Evolutionary conservation across 2,113 vertebrate species (phyloP).

Genomic region (Phocoena sinus): DNA sequence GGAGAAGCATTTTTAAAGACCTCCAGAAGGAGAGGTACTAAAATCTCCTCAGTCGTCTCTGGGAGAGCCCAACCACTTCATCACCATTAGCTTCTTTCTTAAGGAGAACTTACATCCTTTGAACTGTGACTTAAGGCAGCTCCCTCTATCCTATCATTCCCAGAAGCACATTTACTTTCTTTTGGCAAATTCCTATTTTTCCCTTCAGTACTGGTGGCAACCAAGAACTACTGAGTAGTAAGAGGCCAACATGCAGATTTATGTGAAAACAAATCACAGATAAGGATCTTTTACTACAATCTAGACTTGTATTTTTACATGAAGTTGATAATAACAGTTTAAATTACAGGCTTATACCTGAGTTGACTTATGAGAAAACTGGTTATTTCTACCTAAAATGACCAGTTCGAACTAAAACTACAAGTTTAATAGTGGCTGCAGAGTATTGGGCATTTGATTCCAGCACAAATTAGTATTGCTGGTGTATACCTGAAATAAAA

Average conservation of each 20-base stretch:
- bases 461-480: background rate
- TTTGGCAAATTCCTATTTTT: conserved; percentile 23
- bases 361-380: background rate
- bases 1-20: background rate
- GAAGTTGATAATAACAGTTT: background rate
- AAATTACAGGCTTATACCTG: background rate
- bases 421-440: background rate
- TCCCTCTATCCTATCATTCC: background rate
- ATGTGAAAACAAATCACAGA: background rate
- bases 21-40: background rate
- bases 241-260: background rate
- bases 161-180: background rate
- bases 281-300: background rate
- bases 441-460: background rate
- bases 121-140: background rate
- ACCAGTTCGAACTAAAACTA: background rate
- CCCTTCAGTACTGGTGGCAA: background rate
- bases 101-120: background rate
- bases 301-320: background rate
- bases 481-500: background rate
- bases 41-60: background rate
- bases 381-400: background rate
- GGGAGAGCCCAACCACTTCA: background rate
- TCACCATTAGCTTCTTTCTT: background rate
- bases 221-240: background rate